A percentile compares a stretch with the other conserved stretches of the same genome.
phyloP scores from a whole-genome alignment of 2,888 invertebrate species.

The Sceliomorpha sp. region DNA sequence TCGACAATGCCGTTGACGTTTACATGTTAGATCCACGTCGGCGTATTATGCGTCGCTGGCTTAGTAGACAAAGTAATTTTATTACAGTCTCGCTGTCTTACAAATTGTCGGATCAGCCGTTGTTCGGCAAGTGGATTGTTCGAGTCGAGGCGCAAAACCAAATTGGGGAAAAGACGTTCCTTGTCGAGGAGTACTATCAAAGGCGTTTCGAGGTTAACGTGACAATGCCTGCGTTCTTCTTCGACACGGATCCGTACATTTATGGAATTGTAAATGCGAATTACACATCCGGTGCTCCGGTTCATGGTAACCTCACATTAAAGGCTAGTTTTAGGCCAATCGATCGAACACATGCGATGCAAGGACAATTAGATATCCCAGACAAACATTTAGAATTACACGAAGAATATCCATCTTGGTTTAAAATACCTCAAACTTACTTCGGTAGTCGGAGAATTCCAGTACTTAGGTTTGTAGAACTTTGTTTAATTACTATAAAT shows the following conservation, averaged over 20 bases:
- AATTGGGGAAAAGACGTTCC: slow-evolving; percentile 90
- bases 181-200: slow-evolving; percentile 97
- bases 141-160: slow-evolving; percentile 94
- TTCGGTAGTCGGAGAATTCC: slow-evolving; percentile 83
- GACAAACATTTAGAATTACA: slow-evolving; percentile 90
- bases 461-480: slow-evolving; percentile 80
- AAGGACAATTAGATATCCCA: slow-evolving; percentile 79
- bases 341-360: slow-evolving; percentile 64
- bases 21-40: slow-evolving; percentile 94
- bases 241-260: slow-evolving; percentile 91
- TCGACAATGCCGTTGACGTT: slow-evolving; percentile 94
- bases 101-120: slow-evolving; percentile 93
- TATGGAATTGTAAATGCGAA: slow-evolving; percentile 95
- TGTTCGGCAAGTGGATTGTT: slow-evolving; percentile 95
- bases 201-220: slow-evolving; percentile 97
- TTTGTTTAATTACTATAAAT: background rate
- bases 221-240: slow-evolving; percentile 96
- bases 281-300: slow-evolving; percentile 96
- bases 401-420: slow-evolving; percentile 91
- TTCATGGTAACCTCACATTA: slow-evolving; percentile 92
- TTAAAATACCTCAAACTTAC: slow-evolving; percentile 83
- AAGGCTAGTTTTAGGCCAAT: slow-evolving; percentile 89
- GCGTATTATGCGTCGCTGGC: slow-evolving; percentile 94
- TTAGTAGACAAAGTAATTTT: slow-evolving; percentile 92
- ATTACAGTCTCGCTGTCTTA: slow-evolving; percentile 97